These are phyloP conservation scores for Dendrocincla fuliginosa DNA, from an alignment of 2,797 vertebrate species.

Conservation along the genomic window DNA sequence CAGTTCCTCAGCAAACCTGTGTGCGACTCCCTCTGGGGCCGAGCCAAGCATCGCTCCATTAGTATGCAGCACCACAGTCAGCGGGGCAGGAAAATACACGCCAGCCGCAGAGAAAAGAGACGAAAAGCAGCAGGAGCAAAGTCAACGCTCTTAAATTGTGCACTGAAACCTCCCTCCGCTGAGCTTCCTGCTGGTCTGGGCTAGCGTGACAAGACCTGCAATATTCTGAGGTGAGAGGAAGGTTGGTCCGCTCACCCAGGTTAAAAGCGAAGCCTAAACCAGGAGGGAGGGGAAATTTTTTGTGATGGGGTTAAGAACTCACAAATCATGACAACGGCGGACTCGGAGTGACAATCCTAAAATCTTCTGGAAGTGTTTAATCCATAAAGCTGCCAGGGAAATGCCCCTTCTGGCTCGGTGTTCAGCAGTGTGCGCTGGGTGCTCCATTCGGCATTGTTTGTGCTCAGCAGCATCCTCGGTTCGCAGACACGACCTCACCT, in stretches of 20 bases:
- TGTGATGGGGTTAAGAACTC: not conserved
- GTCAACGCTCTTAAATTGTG: not conserved
- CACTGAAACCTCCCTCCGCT: not conserved
- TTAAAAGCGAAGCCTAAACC: not conserved
- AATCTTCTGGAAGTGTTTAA: not conserved
- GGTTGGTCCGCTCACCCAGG: not conserved
- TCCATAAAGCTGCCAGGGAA: not conserved
- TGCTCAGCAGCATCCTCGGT: not conserved
- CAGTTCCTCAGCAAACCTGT: not conserved
- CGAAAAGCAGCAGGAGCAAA: not conserved
- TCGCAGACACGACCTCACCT: not conserved
- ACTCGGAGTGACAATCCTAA: not conserved
- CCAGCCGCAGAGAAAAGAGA: not conserved
- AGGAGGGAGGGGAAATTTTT: not conserved
- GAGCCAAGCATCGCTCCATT: not conserved
- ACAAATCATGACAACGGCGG: fast-evolving
- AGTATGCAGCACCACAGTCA: conserved; percentile 24
- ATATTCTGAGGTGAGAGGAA: not conserved
- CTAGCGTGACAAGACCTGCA: not conserved
- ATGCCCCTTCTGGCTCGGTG: not conserved
- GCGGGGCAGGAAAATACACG: not conserved
- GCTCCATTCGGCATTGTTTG: not conserved
- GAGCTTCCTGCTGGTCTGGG: not conserved
- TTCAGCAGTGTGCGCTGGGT: not conserved
- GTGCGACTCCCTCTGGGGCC: not conserved